These are phyloP conservation scores for Gymnoscopelus microlampas DNA, from an alignment of 2,797 vertebrate species.

Conservation along the genomic window DNA sequence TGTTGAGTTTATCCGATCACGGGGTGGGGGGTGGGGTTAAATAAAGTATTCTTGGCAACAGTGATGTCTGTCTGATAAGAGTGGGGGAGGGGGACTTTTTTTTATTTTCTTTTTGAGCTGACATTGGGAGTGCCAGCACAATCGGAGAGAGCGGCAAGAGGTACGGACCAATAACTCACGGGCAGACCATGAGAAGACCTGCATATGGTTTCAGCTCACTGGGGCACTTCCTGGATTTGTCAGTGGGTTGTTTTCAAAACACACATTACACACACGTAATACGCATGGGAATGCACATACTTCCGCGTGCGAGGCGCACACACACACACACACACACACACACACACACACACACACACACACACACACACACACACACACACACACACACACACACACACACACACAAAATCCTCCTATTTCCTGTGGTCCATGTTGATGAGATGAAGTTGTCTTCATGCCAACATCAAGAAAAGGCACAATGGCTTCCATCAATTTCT, in stretches of 20 bases:
- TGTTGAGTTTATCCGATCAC: slow-evolving; percentile 74
- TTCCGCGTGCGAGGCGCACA: too few species aligned
- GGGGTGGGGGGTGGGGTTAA: slow-evolving; percentile 27
- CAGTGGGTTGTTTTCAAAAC: slow-evolving; percentile 34
- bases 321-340: slow-evolving; percentile 11
- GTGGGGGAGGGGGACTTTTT: slow-evolving; percentile 56
- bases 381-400: slow-evolving; percentile 16
- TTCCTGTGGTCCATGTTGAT: slow-evolving; percentile 29
- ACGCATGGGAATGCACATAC: slow-evolving; percentile 14
- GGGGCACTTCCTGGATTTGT: slow-evolving; percentile 50
- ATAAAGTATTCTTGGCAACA: slow-evolving; percentile 58
- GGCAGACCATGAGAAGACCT: slow-evolving; percentile 38
- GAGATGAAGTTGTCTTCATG: slow-evolving; percentile 27
- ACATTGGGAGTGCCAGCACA: slow-evolving; percentile 35
- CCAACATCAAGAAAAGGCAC: slow-evolving; percentile 31
- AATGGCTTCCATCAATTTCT: slow-evolving; percentile 44
- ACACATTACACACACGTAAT: neutral
- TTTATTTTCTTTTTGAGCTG: slow-evolving; percentile 15
- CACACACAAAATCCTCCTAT: slow-evolving; percentile 12
- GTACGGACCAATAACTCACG: slow-evolving; percentile 27
- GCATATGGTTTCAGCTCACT: slow-evolving; percentile 31
- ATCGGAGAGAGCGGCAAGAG: slow-evolving; percentile 20
- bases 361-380: neutral
- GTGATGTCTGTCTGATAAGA: slow-evolving; percentile 66
- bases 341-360: slow-evolving; percentile 8